Conservation (phyloP, 2,113 vertebrate species). For the Plecotus auritus region DNA sequence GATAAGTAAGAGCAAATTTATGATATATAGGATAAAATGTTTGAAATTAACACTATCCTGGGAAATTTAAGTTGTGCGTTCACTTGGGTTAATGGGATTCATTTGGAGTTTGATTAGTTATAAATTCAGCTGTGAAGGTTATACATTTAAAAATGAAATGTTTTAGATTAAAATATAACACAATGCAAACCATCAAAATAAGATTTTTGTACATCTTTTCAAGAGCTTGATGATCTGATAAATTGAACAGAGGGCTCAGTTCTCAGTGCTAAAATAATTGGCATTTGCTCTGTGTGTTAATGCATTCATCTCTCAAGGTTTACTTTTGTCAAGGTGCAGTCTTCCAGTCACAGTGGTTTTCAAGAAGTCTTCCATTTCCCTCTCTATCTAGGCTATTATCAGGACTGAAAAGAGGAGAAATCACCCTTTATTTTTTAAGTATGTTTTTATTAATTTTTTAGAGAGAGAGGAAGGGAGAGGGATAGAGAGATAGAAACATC, state of each 20-base stretch:
- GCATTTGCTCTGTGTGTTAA: not conserved
- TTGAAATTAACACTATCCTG: not conserved
- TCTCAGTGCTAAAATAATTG: not conserved
- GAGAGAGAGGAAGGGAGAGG: too few relatives aligned
- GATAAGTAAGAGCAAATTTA: not conserved
- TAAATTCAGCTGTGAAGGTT: not conserved
- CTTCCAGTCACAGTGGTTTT: not conserved
- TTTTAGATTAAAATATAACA: not conserved
- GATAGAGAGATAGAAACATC: too few relatives aligned
- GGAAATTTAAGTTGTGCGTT: not conserved
- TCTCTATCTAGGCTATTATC: not conserved
- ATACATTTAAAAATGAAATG: not conserved
- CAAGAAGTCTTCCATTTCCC: not conserved
- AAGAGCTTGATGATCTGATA: not conserved
- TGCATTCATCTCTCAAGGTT: slow-evolving; percentile 5
- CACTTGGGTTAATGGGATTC: not conserved
- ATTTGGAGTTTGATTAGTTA: not conserved
- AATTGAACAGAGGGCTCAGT: not conserved
- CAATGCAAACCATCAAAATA: not conserved
- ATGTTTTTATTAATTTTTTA: too few relatives aligned
- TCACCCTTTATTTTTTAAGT: too few relatives aligned
- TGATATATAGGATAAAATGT: not conserved
- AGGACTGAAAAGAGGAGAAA: not conserved
- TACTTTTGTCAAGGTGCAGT: not conserved
- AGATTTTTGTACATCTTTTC: not conserved